Evolutionary conservation across 1,140 invertebrate species (phyloP).

Genomic region (Eumaeus atala): DNA sequence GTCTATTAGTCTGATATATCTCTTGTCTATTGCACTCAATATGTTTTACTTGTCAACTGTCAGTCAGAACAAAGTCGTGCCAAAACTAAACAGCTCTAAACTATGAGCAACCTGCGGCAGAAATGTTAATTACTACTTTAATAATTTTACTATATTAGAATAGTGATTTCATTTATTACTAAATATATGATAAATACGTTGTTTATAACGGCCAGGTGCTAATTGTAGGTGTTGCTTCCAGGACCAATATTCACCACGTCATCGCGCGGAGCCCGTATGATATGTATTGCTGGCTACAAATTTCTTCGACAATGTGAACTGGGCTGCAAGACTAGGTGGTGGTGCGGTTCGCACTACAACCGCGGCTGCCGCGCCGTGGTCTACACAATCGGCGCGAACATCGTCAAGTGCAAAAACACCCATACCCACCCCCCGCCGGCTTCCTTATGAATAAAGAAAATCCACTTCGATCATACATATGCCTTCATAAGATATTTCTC

Average conservation of each 20-base stretch:
- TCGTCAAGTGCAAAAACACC: slow-evolving; percentile 34
- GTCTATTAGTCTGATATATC: no score
- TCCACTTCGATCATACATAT: background rate
- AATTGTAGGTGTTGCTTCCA: slow-evolving; percentile 22
- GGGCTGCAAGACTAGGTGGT: slow-evolving; percentile 42
- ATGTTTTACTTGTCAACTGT: no score
- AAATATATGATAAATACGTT: no score
- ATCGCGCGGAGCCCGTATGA: slow-evolving; percentile 29
- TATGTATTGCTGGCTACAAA: slow-evolving; percentile 31
- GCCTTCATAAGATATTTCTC: no score
- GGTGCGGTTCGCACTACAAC: slow-evolving; percentile 42
- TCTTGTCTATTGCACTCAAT: no score
- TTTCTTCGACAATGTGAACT: slow-evolving; percentile 31
- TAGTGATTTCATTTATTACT: background rate
- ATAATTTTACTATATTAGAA: no score
- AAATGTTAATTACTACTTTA: no score
- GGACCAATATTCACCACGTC: slow-evolving; percentile 31
- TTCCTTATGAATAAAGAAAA: slow-evolving; percentile 18
- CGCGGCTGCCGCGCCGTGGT: slow-evolving; percentile 46
- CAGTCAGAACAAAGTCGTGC: no score
- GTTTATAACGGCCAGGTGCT: background rate
- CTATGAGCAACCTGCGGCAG: no score
- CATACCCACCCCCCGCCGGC: slow-evolving; percentile 39
- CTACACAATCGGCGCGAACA: slow-evolving; percentile 32
- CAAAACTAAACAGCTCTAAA: no score